Percentiles rank a stretch among this genome's conserved stretches.
These are phyloP conservation scores for Epistrophe eligans DNA, from an alignment of 2,888 invertebrate genomes.

Conservation along the genomic window DNA sequence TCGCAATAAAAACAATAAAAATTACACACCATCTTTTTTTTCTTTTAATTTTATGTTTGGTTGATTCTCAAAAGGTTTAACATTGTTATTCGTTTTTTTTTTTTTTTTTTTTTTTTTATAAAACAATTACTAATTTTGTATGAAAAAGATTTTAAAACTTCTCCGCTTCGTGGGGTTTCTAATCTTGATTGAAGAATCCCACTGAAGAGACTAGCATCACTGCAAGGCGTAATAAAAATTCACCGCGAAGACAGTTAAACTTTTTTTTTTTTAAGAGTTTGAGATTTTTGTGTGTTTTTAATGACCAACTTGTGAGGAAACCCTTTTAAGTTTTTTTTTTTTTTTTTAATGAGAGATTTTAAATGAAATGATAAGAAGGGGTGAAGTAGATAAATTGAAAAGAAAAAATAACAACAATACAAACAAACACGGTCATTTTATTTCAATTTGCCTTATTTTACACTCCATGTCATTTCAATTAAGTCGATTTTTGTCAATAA, in stretches of 20 bases:
- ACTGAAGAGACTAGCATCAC: constrained; percentile 27
- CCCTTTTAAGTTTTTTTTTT: constrained; percentile 15
- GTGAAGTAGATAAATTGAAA: constrained; percentile 9
- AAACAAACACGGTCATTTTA: background rate
- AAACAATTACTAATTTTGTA: constrained; percentile 17
- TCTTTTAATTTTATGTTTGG: background rate
- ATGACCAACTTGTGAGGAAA: constrained; percentile 57
- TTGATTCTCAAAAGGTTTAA: background rate
- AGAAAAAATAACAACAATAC: background rate
- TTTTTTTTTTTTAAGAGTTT: constrained; percentile 1
- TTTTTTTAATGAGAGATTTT: constrained; percentile 29
- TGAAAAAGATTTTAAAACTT: constrained; percentile 11
- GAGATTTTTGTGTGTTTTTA: constrained; percentile 38
- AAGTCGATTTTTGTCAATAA: background rate
- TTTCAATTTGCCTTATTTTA: constrained; percentile 5
- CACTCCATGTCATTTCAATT: background rate
- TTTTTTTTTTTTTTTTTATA: background rate
- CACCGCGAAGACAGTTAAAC: constrained; percentile 3
- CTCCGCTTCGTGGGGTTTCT: constrained; percentile 27
- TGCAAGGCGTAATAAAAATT: constrained; percentile 41
- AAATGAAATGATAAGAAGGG: constrained; percentile 37
- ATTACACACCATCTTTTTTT: background rate
- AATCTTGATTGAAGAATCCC: constrained; percentile 61
- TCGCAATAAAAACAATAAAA: constrained; percentile 23
- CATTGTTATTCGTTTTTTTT: background rate